Evolutionary conservation across 1,140 invertebrate species (phyloP).

Genomic region (Micrasema longulum): DNA sequence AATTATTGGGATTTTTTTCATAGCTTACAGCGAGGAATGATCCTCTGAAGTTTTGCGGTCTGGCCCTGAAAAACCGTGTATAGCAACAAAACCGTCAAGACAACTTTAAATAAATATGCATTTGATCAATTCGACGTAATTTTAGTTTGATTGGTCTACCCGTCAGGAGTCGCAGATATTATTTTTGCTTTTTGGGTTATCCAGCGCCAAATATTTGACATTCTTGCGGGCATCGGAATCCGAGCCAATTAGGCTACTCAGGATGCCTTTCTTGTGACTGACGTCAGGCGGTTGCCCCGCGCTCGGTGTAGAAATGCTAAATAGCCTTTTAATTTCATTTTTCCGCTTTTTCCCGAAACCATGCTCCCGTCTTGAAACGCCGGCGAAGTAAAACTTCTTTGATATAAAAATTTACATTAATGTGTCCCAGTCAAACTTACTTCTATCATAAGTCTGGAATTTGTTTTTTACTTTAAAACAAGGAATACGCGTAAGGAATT

Average conservation of each 20-base stretch:
- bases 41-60: too few relatives aligned
- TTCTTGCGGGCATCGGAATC: slow-evolving; percentile 13
- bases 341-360: slow-evolving; percentile 19
- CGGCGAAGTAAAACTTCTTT: slow-evolving; percentile 7
- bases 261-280: slow-evolving; percentile 33
- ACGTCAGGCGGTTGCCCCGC: background rate
- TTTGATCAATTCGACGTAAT: too few relatives aligned
- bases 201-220: background rate
- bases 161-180: too few relatives aligned
- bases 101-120: too few relatives aligned
- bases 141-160: too few relatives aligned
- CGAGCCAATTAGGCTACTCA: slow-evolving; percentile 38
- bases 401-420: slow-evolving; percentile 24
- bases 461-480: too few relatives aligned
- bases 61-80: too few relatives aligned
- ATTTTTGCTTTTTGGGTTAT: background rate
- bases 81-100: too few relatives aligned
- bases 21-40: too few relatives aligned
- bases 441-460: background rate
- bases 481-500: too few relatives aligned
- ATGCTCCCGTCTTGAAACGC: slow-evolving; percentile 7
- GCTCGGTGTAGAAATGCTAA: slow-evolving; percentile 29
- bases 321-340: slow-evolving; percentile 42
- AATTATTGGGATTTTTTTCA: too few relatives aligned
- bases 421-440: slow-evolving; percentile 7